phyloP scores from a whole-genome alignment of 2,113 vertebrate genomes.

The Dicentrarchus labrax region DNA sequence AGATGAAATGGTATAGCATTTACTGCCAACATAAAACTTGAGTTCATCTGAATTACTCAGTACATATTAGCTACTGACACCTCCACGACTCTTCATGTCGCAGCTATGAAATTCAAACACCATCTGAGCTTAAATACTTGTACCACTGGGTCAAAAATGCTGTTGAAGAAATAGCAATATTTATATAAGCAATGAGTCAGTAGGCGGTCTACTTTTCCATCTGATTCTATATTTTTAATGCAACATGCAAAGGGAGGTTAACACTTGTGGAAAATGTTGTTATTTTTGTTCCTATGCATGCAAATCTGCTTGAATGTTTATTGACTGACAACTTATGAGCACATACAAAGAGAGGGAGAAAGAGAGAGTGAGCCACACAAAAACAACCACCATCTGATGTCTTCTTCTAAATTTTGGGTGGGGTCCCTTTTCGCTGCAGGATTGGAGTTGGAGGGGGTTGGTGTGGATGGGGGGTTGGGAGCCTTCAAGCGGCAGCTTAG shows the following conservation, averaged over 20 bases:
- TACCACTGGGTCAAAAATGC: not conserved
- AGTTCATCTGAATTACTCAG: not conserved
- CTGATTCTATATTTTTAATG: not conserved
- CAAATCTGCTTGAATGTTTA: slow-evolving; percentile 14
- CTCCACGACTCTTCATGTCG: not conserved
- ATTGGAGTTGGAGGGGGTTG: slow-evolving; percentile 40
- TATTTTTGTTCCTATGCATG: slow-evolving; percentile 22
- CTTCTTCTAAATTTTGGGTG: slow-evolving; percentile 70
- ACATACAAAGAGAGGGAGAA: not conserved
- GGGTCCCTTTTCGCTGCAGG: slow-evolving; percentile 66
- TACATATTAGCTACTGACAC: not conserved
- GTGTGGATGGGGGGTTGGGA: slow-evolving; percentile 63
- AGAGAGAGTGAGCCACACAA: slow-evolving; percentile 33
- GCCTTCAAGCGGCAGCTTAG: slow-evolving; percentile 54
- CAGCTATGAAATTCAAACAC: not conserved
- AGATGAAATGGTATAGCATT: not conserved
- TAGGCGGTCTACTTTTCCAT: not conserved
- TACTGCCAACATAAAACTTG: not conserved
- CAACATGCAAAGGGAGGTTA: not conserved
- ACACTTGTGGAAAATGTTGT: not conserved
- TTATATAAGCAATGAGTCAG: not conserved
- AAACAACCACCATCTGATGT: slow-evolving; percentile 65
- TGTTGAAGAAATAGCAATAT: not conserved
- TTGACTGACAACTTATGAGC: slow-evolving; percentile 31
- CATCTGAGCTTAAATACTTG: not conserved